Conservation (phyloP, 2,797 vertebrate species). For the Alcedo quadribrachys region DNA sequence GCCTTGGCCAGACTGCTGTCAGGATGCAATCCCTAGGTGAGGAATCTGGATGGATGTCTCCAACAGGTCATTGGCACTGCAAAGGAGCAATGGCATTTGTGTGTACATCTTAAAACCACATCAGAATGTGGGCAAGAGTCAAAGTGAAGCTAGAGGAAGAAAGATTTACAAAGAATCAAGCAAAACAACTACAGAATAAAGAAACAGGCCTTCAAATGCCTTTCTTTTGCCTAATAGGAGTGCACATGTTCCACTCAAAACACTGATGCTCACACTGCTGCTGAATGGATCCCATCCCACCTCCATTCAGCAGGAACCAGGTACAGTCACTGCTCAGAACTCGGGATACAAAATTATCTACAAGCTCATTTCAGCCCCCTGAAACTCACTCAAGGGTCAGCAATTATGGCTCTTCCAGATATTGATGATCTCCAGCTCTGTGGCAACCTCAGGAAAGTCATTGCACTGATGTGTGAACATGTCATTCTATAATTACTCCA, state of each 20-base stretch:
- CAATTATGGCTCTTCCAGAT: not conserved
- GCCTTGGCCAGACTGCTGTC: not conserved
- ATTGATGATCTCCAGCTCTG: constrained; percentile 9
- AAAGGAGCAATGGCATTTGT: rapidly evolving
- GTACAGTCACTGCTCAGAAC: not conserved
- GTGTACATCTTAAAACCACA: not conserved
- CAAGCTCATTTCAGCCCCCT: not conserved
- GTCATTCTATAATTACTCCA: constrained; percentile 26
- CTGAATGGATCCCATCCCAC: not conserved
- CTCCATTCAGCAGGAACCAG: not conserved
- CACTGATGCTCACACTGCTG: not conserved
- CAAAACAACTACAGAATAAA: not conserved
- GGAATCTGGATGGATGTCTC: not conserved
- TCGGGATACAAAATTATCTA: not conserved
- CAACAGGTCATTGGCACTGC: not conserved
- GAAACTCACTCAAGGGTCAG: not conserved
- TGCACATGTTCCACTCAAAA: not conserved
- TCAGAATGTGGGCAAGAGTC: not conserved
- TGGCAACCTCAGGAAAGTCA: constrained; percentile 14
- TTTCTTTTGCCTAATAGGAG: not conserved
- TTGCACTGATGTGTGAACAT: not conserved
- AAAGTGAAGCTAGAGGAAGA: not conserved
- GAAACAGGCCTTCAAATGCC: not conserved
- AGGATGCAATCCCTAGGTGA: not conserved
- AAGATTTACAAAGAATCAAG: not conserved